phyloP scores from a whole-genome alignment of 2,113 vertebrate species.

The Natator depressus region DNA sequence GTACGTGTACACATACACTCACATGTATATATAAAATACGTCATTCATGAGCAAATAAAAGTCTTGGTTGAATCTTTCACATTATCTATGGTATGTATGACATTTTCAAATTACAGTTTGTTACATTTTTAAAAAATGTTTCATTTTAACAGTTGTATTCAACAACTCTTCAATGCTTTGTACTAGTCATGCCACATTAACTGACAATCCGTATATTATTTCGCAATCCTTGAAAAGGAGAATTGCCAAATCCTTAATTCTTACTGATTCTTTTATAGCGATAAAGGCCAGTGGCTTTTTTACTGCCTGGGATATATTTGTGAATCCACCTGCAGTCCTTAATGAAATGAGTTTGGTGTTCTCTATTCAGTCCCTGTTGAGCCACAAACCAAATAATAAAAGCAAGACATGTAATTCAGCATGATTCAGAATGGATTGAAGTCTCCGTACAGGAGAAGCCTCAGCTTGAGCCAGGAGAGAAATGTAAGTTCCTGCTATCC shows the following conservation, averaged over 20 bases:
- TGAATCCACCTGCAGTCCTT: not conserved
- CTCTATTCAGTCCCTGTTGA: slow-evolving; percentile 18
- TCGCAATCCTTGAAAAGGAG: not conserved
- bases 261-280: not conserved
- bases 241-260: not conserved
- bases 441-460: slow-evolving; percentile 19
- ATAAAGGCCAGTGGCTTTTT: not conserved
- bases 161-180: not conserved
- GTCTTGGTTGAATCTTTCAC: not conserved
- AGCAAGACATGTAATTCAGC: slow-evolving; percentile 36
- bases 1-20: not conserved
- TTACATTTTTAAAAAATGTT: not conserved
- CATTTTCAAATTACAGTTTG: not conserved
- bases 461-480: slow-evolving; percentile 15
- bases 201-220: not conserved
- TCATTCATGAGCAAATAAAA: not conserved
- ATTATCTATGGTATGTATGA: not conserved
- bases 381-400: slow-evolving; percentile 43
- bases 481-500: not conserved
- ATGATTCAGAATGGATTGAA: slow-evolving; percentile 55
- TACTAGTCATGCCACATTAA: not conserved
- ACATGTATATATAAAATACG: not conserved
- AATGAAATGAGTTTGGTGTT: not conserved
- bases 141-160: not conserved
- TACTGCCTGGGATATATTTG: not conserved